Base-by-base conservation (phyloP, 2,113 vertebrate genomes). In the Chaetorhynchus papuensis region DNA sequence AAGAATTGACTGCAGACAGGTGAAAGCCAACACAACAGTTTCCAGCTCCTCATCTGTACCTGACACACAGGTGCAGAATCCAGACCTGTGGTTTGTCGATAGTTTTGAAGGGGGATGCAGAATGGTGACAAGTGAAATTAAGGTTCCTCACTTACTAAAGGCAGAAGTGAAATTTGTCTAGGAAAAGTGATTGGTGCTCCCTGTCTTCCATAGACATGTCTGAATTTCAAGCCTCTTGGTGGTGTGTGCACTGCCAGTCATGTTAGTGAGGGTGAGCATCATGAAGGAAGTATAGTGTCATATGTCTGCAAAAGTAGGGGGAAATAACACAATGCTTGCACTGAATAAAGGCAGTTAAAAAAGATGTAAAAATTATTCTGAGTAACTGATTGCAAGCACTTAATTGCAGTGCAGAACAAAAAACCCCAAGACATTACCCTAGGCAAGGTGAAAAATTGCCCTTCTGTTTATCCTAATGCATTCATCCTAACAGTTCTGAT, bases 401-500 rank as follows among this genome's bases (percentile, higher is more conserved):
- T 71, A 71, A 75, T 64, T 94, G 31, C 41, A 69, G 10, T 7
- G 15, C 15, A 47, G 22, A 85, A 30, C 26, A 60, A 50, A 81
- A 52, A 24, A 0, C 0, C 1, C 13, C 13, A 27, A 64, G 57
- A 44, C 7, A 11, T 31, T 80, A 19, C 49, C 53, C 39, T 44
- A 75, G 26, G 37, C 42, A 65, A 91, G 70, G 50, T 89, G 66
- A 89, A 84, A 95, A 91, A 45, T 41, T 53, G 37, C 4, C 10
- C 1, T 75, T 71, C 21, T 72, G 18, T 64, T 68, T 89, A 10
- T 65, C 45, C 35, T 80, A 60, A 66, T 44, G 26, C 0, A 0
- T 68, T 85, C 37, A 35, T 56, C 5, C 3, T 69, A 87, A 33
- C 5, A 87, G 28, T 27, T 56, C 57, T 31, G 59, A 72, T 0